Evolutionary conservation across 1,140 invertebrate genomes (phyloP).

Genomic region (Anastatus disparis): DNA sequence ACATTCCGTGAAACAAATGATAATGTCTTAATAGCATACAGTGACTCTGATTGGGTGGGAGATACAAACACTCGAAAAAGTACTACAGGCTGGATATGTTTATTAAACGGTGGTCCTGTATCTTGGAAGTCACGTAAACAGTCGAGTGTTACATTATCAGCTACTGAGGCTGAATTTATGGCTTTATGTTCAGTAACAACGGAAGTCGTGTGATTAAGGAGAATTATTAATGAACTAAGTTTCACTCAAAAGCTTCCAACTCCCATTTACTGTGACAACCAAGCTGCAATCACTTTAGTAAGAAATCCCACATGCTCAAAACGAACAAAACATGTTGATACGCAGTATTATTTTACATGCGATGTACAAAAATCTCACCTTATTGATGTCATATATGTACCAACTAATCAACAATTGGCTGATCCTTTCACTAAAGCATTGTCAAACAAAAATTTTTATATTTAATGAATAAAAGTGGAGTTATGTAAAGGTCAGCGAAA

Average conservation of each 20-base stretch:
- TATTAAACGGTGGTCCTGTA: constrained; percentile 44
- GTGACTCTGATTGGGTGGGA: constrained; percentile 44
- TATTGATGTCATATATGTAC: constrained; percentile 44
- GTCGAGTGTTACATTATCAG: constrained; percentile 53
- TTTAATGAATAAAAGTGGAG: not conserved
- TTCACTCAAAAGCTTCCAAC: not conserved
- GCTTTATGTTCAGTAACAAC: constrained; percentile 33
- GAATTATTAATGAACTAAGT: constrained; percentile 10
- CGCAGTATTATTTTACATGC: constrained; percentile 45
- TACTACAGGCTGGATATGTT: constrained; percentile 49
- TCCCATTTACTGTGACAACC: constrained; percentile 41
- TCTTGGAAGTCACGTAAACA: constrained; percentile 56
- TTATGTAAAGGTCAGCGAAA: not conserved
- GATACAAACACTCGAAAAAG: constrained; percentile 45
- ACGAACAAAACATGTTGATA: constrained; percentile 47
- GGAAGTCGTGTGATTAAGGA: constrained; percentile 24
- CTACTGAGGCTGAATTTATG: constrained; percentile 54
- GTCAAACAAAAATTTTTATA: not conserved
- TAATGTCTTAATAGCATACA: constrained; percentile 36
- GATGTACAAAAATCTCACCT: constrained; percentile 40
- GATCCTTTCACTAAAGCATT: constrained; percentile 1
- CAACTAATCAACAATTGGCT: constrained; percentile 42
- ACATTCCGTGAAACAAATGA: not conserved
- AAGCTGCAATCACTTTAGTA: constrained; percentile 35
- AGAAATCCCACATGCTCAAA: constrained; percentile 44